A percentile compares a stretch with the other conserved stretches of the same genome.
Evolutionary conservation across 2,888 invertebrate genomes (phyloP).

Genomic region (Digitonthophagus gazella): DNA sequence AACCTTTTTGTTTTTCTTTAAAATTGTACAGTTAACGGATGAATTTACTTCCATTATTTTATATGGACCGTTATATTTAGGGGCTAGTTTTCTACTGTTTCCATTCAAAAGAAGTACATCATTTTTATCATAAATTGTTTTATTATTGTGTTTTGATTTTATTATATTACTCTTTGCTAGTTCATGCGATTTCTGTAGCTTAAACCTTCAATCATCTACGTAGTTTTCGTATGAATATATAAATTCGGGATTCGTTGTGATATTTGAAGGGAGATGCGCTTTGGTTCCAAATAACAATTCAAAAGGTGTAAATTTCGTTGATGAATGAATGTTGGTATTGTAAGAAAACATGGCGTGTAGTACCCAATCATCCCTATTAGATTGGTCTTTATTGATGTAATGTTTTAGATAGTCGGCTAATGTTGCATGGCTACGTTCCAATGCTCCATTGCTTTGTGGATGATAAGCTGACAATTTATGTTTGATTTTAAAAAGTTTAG

Average conservation of each 20-base stretch:
- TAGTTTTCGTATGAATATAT: conserved; percentile 37
- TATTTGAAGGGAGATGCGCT: conserved; percentile 28
- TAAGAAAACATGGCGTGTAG: conserved; percentile 38
- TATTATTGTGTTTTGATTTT: conserved; percentile 31
- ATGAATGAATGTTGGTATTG: conserved; percentile 32
- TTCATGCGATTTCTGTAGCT: conserved; percentile 33
- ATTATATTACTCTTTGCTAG: conserved; percentile 34
- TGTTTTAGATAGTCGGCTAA: conserved; percentile 40
- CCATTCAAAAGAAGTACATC: too few species aligned
- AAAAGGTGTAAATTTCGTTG: conserved; percentile 35
- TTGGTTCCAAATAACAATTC: conserved; percentile 35
- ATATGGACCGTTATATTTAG: too few species aligned
- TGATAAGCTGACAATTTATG: conserved; percentile 38
- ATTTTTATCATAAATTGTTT: conserved; percentile 26
- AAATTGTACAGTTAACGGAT: too few species aligned
- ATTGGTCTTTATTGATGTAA: conserved; percentile 36
- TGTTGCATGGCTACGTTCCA: conserved; percentile 41
- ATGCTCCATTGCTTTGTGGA: conserved; percentile 38
- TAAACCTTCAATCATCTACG: conserved; percentile 30
- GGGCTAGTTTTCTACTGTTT: not conserved
- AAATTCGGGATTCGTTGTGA: conserved; percentile 33
- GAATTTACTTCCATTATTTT: too few species aligned
- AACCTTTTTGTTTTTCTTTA: too few species aligned
- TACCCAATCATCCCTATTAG: conserved; percentile 42
- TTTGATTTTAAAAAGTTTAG: conserved; percentile 38